Evolutionary conservation across 2,888 invertebrate genomes (phyloP), one percentile per base, ranked within the genome.

Genomic region (Malachius bipustulatus): DNA sequence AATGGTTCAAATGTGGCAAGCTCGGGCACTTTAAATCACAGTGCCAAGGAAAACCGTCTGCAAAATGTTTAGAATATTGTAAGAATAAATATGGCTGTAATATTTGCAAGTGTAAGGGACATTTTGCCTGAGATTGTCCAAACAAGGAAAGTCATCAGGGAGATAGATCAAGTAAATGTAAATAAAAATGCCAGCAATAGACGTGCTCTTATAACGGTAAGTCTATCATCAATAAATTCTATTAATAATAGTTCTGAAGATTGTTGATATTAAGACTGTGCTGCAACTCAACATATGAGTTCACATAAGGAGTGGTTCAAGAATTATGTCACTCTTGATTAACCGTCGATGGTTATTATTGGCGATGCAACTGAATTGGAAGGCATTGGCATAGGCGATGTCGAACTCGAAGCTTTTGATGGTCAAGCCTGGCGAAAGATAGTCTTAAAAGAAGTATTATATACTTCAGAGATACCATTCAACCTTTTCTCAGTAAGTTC

Each of bases 271-370:
- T 45, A 50, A 42, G 47, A 51, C 36, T 44, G 51, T 41, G 48
- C 45, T 31, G 50, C 49, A 9, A 49, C 47, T 19, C 51, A 50
- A 29, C 49, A 51, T 33, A 47, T 52, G 50, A 49, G 47, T 10
- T 44, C 35, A 4, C 39, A 37, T 34, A 36, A 34, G 32, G 42
- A 49, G 3, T 52, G 47, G 47, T 30, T 52, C 31, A 42, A 30
- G 8, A 41, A 49, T 31, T 42, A 39, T 28, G 32, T 37, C 29
- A 8, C 32, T 26, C 32, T 43, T 32, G 29, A 36, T 13, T 26
- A 37, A 26, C 34, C 12, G 3, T 26, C 36, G 10, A 35, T 24
- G n/a, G 34, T 43, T 16, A 4, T 39, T 13, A 43, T 41, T 26
- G 39, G 40, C 36, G 47, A 52, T 42, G 37, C 41, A n/a, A 47